phyloP scores from a whole-genome alignment of 2,113 vertebrate species.

The Cottus gobio region DNA sequence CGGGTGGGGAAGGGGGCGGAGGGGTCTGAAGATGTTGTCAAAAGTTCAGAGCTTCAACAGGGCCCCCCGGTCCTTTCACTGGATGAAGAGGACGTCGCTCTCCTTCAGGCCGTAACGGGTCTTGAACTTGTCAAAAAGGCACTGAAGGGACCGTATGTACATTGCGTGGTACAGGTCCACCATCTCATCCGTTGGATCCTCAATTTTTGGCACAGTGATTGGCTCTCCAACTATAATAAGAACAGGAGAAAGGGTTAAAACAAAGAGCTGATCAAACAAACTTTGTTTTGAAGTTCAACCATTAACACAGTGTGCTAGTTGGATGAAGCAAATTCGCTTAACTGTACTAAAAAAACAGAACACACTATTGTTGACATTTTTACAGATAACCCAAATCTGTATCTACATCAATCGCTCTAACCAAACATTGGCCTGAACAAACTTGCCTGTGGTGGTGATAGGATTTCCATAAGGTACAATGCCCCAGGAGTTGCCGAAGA shows the following conservation, averaged over 20 bases:
- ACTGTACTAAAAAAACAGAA: not conserved
- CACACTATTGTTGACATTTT: not conserved
- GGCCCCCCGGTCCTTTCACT: conserved; percentile 76
- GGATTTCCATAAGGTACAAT: conserved; percentile 92
- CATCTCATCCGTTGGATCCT: conserved; percentile 87
- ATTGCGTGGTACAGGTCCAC: conserved; percentile 92
- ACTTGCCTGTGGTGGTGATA: conserved; percentile 93
- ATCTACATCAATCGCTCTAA: not conserved
- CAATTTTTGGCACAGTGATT: conserved; percentile 92
- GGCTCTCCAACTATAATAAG: conserved; percentile 91
- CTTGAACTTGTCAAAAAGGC: conserved; percentile 94
- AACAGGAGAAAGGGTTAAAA: conserved; percentile 20
- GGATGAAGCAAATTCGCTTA: conserved; percentile 7
- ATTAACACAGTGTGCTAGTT: not conserved
- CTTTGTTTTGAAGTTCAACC: not conserved
- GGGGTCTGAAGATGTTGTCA: conserved; percentile 33
- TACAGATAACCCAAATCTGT: not conserved
- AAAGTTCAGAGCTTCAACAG: conserved; percentile 37
- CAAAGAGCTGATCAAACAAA: conserved; percentile 2
- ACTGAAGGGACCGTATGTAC: conserved; percentile 89
- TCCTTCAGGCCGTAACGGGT: conserved; percentile 90
- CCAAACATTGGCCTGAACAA: not conserved
- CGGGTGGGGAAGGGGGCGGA: conserved; percentile 22
- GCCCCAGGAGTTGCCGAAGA: conserved; percentile 90
- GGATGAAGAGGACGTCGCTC: conserved; percentile 87